Evolutionary conservation across 2,113 vertebrate genomes (phyloP).

Genomic region (Bos javanicus): DNA sequence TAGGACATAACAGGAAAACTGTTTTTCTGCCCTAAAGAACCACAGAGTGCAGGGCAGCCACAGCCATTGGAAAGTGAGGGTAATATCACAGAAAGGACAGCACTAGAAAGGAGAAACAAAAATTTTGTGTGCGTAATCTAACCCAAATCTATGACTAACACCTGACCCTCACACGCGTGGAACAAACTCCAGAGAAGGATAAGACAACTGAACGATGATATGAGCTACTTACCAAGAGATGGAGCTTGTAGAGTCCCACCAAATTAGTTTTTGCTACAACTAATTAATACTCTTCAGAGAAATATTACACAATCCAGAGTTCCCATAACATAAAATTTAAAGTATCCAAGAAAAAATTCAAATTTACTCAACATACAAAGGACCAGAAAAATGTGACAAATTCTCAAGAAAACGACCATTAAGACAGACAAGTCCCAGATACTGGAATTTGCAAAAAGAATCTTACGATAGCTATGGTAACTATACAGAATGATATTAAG

Average conservation of each 20-base stretch:
- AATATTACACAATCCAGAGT: neutral
- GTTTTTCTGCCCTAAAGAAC: neutral
- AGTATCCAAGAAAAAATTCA: neutral
- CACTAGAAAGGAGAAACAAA: neutral
- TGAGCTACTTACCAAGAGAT: neutral
- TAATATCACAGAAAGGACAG: neutral
- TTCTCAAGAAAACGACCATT: neutral
- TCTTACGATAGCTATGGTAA: neutral
- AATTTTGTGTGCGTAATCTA: neutral
- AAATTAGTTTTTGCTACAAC: neutral
- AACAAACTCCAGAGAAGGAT: neutral
- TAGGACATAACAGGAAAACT: neutral
- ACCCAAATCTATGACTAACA: neutral
- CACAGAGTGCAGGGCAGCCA: neutral
- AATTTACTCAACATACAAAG: neutral
- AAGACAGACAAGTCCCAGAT: neutral
- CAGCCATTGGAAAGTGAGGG: neutral
- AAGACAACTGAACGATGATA: neutral
- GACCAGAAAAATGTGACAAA: neutral
- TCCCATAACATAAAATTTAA: neutral
- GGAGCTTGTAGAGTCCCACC: neutral
- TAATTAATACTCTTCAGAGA: neutral
- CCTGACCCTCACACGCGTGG: fast-evolving
- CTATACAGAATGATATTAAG: neutral
- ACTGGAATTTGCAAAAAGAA: neutral